phyloP scores from a whole-genome alignment of 2,113 vertebrate species.

The Gymnarchus niloticus region DNA sequence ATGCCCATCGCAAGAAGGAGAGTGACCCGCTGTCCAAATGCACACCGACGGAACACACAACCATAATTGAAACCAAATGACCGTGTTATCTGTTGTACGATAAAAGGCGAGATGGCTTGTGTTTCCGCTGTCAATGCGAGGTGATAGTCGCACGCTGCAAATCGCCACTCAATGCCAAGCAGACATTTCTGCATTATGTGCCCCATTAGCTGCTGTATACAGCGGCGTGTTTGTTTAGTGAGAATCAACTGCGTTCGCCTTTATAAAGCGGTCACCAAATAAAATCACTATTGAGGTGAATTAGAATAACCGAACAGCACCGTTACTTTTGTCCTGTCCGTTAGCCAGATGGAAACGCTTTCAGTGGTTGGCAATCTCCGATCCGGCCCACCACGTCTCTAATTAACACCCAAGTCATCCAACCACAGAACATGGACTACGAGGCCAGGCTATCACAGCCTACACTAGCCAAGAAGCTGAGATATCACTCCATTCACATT shows the following conservation, averaged over 20 bases:
- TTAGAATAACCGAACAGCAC: background rate
- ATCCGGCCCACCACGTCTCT: background rate
- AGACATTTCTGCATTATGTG: background rate
- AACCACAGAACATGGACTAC: background rate
- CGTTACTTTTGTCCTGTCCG: background rate
- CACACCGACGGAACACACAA: no score
- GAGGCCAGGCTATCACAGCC: background rate
- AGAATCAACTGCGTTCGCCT: background rate
- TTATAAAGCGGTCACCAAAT: background rate
- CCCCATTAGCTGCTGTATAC: background rate
- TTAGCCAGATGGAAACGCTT: background rate
- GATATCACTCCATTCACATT: background rate
- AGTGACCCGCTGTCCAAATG: background rate
- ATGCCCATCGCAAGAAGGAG: background rate
- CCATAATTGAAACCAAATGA: no score
- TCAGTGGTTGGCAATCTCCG: background rate
- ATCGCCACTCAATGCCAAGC: background rate
- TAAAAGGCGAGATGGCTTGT: background rate
- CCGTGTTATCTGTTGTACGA: background rate
- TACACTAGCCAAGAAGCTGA: background rate
- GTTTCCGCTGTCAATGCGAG: background rate
- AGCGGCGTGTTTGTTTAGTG: no score
- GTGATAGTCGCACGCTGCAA: no score
- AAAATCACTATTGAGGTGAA: background rate
- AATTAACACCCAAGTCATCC: background rate